A percentile compares a stretch with the other conserved stretches of the same genome.
phyloP scores from a whole-genome alignment of 2,113 vertebrate genomes.

The Lepus americanus region DNA sequence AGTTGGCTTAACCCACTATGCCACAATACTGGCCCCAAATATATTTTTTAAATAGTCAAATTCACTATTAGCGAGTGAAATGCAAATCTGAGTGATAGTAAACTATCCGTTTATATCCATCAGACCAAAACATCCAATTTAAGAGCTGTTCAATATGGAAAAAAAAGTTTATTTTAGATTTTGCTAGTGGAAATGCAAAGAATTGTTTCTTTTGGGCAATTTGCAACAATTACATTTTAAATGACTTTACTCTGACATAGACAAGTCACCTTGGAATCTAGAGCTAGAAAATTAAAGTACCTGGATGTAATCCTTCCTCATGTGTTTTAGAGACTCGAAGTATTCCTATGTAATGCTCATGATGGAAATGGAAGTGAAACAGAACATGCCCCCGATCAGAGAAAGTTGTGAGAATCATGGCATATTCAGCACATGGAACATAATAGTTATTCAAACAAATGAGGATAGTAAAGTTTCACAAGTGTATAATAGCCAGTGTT shows the following conservation, averaged over 20 bases:
- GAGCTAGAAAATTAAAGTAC: neutral
- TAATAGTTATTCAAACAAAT: conserved; percentile 19
- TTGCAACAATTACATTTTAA: conserved; percentile 15
- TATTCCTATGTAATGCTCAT: neutral
- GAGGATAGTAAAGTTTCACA: conserved; percentile 30
- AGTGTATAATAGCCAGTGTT: neutral
- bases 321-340: too few species aligned
- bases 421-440: neutral
- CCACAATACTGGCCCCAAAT: too few species aligned
- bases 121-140: neutral
- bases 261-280: neutral
- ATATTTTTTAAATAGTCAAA: neutral
- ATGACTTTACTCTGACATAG: neutral
- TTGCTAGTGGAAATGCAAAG: neutral
- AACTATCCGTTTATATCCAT: neutral
- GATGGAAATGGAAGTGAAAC: neutral
- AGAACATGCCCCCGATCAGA: neutral
- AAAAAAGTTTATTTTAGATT: conserved; percentile 11
- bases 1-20: too few species aligned
- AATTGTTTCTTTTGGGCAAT: neutral
- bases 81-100: neutral
- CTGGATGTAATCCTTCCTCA: too few species aligned
- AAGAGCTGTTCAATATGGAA: neutral
- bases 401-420: neutral
- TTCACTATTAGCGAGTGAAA: neutral